These are phyloP conservation scores for Trimorus sp. DNA, from an alignment of 2,888 invertebrate species.

Conservation along the genomic window DNA sequence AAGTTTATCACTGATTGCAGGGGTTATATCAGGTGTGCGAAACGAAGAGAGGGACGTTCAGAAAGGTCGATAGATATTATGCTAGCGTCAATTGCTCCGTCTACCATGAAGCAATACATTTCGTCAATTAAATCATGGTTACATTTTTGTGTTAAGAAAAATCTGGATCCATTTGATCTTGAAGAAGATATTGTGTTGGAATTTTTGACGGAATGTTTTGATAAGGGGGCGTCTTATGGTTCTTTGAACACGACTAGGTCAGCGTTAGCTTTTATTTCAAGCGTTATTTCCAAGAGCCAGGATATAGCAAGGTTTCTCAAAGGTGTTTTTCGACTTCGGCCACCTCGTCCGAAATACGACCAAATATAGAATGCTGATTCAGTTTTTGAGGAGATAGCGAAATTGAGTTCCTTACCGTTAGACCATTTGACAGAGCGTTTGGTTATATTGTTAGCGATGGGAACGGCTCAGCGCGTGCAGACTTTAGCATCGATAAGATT, in stretches of 20 bases:
- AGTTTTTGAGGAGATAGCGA: neutral
- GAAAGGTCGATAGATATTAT: neutral
- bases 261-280: neutral
- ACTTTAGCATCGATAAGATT: too few relatives aligned
- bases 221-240: neutral
- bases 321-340: conserved; percentile 3
- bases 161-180: too few relatives aligned
- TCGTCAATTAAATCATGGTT: too few relatives aligned
- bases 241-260: neutral
- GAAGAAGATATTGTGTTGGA: too few relatives aligned
- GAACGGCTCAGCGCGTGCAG: too few relatives aligned
- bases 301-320: neutral
- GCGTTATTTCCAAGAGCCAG: neutral
- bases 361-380: conserved; percentile 1
- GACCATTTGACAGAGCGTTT: too few relatives aligned
- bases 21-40: conserved; percentile 70
- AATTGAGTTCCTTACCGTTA: too few relatives aligned
- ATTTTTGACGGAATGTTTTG: too few relatives aligned
- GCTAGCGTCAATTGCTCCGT: neutral
- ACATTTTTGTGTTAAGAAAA: too few relatives aligned
- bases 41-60: conserved; percentile 16
- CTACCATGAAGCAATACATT: too few relatives aligned
- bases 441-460: too few relatives aligned
- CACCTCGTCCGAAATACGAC: neutral
- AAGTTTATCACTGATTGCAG: conserved; percentile 69